Evolutionary conservation across 2,113 vertebrate species (phyloP), one percentile per base, ranked within the genome.

Genomic region (Callaeas wilsoni): DNA sequence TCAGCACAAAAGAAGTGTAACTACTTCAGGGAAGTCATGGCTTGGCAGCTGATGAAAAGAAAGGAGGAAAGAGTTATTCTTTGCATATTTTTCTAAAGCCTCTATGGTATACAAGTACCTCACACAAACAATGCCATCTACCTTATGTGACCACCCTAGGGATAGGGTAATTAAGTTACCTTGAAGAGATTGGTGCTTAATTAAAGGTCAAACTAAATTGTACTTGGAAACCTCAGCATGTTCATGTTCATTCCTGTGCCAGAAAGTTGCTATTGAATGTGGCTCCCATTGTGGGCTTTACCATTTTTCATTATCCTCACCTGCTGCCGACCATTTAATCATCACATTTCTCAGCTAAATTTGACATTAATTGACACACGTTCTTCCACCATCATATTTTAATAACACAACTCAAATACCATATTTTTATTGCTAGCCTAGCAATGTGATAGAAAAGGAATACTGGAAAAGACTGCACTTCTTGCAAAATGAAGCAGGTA

Each of bases 21-120:
- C 75, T 59, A 56, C 56, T 67, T 91, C 39, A 81, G 63, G 22
- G 53, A 91, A 94, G 76, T 67, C 76, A 78, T 20, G 29, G 44
- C 37, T 95, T 97, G 68, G 80, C 74, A 95, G 64, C 57, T 86
- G 41, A 77, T 91, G 53, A 93, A 96, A 93, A 90, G 69, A 17
- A 69, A 67, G 12, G 33, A 74, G 23, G 6, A 81, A 84, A 52
- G 25, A 84, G 27, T 47, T 84, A 33, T 33, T 89, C 46, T 80
- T 55, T 37, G 52, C 39, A 69, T 57, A 55, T 32, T 80, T 90
- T 90, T 37, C 55, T 70, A 63, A 76, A 57, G 42, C 42, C 23
- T 65, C 37, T 50, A 9, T 15, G 59, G 26, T 17, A 19, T 19
- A 21, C 27, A 53, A 91, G 69, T 49, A 68, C 52, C 29, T 69